Conservation (phyloP, 2,113 vertebrate genomes). For the Xiphias gladius region DNA sequence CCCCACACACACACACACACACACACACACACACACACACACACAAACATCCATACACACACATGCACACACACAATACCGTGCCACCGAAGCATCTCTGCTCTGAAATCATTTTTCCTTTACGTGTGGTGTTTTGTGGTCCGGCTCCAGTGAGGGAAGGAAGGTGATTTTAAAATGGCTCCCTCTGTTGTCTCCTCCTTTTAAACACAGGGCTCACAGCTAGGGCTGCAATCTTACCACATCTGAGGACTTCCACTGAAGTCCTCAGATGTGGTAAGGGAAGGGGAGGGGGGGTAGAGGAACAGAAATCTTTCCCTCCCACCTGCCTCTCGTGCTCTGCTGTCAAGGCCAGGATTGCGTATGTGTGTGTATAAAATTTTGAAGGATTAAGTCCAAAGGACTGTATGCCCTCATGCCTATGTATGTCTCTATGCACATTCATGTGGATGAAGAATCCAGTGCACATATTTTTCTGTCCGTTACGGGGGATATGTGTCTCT, state of each 20-base stretch:
- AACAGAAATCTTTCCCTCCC: constrained; percentile 50
- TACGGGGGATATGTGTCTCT: constrained; percentile 24
- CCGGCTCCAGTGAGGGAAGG: constrained; percentile 23
- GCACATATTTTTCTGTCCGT: background rate
- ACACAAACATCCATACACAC: too few species aligned
- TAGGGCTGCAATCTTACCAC: constrained; percentile 67
- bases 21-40: too few species aligned
- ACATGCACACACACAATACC: too few species aligned
- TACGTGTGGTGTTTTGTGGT: constrained; percentile 9
- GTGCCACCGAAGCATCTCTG: background rate
- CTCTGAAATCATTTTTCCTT: constrained; percentile 15
- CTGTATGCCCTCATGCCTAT: constrained; percentile 26
- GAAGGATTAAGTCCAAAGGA: constrained; percentile 22
- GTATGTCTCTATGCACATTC: background rate
- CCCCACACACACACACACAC: too few species aligned
- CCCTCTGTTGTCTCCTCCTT: constrained; percentile 58
- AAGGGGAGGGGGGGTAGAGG: constrained; percentile 31
- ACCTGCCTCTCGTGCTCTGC: constrained; percentile 44
- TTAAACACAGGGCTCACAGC: constrained; percentile 60
- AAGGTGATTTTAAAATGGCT: constrained; percentile 64
- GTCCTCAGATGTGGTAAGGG: constrained; percentile 45
- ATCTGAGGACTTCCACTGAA: constrained; percentile 58
- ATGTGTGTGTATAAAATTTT: constrained; percentile 33
- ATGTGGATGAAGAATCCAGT: constrained; percentile 19
- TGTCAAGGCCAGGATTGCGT: constrained; percentile 50